These are phyloP conservation scores for Aproaerema taeniolella DNA, from an alignment of 2,888 invertebrate species.

Conservation along the genomic window DNA sequence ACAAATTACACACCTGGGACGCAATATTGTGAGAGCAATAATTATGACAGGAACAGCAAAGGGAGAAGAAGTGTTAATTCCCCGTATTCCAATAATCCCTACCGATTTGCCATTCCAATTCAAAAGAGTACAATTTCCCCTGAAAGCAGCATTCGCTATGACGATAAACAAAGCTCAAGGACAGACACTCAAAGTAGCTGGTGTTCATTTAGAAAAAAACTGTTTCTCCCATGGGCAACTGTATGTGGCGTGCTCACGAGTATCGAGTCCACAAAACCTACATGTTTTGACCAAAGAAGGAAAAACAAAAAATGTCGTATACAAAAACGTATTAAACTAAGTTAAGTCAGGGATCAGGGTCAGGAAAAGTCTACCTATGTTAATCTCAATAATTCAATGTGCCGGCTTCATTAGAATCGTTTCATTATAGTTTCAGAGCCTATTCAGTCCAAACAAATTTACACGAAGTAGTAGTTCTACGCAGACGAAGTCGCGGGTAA, in stretches of 20 bases:
- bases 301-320: not conserved
- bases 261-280: slow-evolving; percentile 17
- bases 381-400: too few species aligned
- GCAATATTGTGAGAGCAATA: slow-evolving; percentile 24
- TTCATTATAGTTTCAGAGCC: too few species aligned
- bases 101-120: slow-evolving; percentile 27
- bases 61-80: slow-evolving; percentile 26
- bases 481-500: too few species aligned
- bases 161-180: slow-evolving; percentile 20
- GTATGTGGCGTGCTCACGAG: slow-evolving; percentile 21
- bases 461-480: too few species aligned
- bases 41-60: slow-evolving; percentile 26
- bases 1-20: slow-evolving; percentile 18
- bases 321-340: slow-evolving; percentile 7
- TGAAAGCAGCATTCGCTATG: slow-evolving; percentile 23
- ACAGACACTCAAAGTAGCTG: slow-evolving; percentile 16
- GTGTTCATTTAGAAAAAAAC: slow-evolving; percentile 17
- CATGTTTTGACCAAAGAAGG: slow-evolving; percentile 1
- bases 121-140: slow-evolving; percentile 25
- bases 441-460: too few species aligned
- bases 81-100: slow-evolving; percentile 28
- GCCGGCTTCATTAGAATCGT: too few species aligned
- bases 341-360: too few species aligned
- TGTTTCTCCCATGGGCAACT: slow-evolving; percentile 23
- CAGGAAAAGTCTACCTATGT: too few species aligned